Evolutionary conservation across 1,140 invertebrate genomes (phyloP), one percentile per base, ranked within the genome.

Genomic region (Liolophura sinensis): DNA sequence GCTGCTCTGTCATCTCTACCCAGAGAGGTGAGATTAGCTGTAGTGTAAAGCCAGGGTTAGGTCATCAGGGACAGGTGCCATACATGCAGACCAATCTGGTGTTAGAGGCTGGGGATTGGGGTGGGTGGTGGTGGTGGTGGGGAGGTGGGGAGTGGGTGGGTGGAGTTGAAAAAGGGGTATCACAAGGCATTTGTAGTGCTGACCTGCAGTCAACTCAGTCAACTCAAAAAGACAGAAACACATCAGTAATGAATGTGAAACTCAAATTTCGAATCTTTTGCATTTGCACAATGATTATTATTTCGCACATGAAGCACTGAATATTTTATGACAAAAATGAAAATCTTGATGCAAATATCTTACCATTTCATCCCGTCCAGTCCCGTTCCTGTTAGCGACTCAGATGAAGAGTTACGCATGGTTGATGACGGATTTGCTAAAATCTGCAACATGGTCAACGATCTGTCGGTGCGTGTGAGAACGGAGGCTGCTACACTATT

Each of bases 341-440:
- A 31, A 24, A 3, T 20, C 12, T 20, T 54, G 51, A 20, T 40
- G 16, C 25, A 40, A 47, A 0, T 60, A 54, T 24, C 54, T 55
- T 46, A n/a, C n/a, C n/a, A n/a, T 64, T 70, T 71, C 54, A 62
- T 67, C 62, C 66, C 69, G 67, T 64, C 16, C 62, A 82, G 83
- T 63, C 60, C 77, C 49, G 78, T 84, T 31, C 71, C 70, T 20
- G 73, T 82, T 16, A 59, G 59, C 1, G 71, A 77, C 5, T 78
- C 75, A 46, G 79, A 79, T 25, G 84, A 87, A 64, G 79, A 85
- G 40, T 77, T 89, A 18, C 88, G 95, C 16, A 86, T 99, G 71
- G 91, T 95, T 25, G 97, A 99, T 84, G 95, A 98, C 85, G 96
- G 95, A 0, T 99, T 99, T 88, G 92, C 92, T 27, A 93, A 95